Conservation (phyloP, 2,113 vertebrate species). For the Aphelocoma coerulescens region DNA sequence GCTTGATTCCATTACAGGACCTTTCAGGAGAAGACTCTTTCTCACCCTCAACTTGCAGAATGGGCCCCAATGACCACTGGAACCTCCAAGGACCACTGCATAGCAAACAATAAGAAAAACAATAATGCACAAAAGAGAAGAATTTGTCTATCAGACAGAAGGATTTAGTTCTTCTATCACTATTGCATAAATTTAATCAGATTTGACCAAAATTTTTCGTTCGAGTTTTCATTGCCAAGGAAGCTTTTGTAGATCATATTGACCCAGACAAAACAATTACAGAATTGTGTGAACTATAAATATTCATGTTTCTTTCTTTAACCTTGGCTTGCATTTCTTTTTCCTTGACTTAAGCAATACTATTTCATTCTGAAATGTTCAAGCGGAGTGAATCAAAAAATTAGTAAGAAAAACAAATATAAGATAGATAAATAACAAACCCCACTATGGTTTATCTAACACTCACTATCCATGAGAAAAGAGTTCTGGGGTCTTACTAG, state of each 20-base stretch:
- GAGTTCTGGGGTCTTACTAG: neutral
- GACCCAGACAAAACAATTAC: slow-evolving; percentile 51
- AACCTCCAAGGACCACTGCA: neutral
- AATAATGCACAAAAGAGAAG: neutral
- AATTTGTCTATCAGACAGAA: neutral
- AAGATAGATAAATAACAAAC: neutral
- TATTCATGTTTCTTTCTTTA: slow-evolving; percentile 9
- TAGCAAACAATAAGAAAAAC: neutral
- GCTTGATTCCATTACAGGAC: neutral
- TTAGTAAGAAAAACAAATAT: neutral
- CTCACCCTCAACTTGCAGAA: neutral
- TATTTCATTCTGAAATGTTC: slow-evolving; percentile 21
- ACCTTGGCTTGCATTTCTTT: neutral
- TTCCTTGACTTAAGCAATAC: neutral
- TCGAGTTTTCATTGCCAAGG: neutral
- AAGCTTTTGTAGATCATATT: neutral
- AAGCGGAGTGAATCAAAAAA: neutral
- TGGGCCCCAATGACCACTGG: neutral
- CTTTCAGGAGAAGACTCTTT: neutral
- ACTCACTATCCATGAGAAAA: neutral
- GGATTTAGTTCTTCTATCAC: neutral
- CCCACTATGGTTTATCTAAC: neutral
- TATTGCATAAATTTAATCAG: neutral
- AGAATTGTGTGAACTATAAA: slow-evolving; percentile 22
- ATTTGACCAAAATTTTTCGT: neutral